Evolutionary conservation across 53 echinoderm and acorn worm genomes (phyloP).

Genomic region (Henricia sp.): DNA sequence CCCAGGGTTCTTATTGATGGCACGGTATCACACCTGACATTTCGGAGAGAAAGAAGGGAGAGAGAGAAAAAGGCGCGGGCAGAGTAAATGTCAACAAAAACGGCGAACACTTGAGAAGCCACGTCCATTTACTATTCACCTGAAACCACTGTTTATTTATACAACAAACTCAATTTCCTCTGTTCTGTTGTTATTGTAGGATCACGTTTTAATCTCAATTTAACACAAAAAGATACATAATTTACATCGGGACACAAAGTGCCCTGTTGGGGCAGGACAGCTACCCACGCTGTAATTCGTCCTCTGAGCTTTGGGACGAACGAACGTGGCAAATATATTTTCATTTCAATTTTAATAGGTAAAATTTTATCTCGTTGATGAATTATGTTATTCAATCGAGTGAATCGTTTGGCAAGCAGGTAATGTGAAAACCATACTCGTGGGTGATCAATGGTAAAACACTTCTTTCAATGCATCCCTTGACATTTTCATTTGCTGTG

Average conservation of each 20-base stretch:
- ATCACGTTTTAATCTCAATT: constrained; percentile 64
- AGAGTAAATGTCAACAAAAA: constrained; percentile 52
- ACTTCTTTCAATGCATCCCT: no score
- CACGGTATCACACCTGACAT: constrained; percentile 44
- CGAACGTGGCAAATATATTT: no score
- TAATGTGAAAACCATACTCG: no score
- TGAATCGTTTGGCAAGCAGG: no score
- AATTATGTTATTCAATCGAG: no score
- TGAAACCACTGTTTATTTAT: constrained; percentile 63
- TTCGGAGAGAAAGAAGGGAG: not conserved
- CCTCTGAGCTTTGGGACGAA: not conserved
- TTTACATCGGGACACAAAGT: constrained; percentile 15
- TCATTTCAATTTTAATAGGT: no score
- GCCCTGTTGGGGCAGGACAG: not conserved
- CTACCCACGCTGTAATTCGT: not conserved
- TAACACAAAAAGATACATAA: constrained; percentile 44
- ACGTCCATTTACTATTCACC: constrained; percentile 55
- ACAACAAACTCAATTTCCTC: constrained; percentile 62
- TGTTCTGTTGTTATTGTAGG: constrained; percentile 45
- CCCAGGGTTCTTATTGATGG: constrained; percentile 49
- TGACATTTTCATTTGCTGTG: no score
- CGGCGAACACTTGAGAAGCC: constrained; percentile 1
- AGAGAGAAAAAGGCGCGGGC: not conserved
- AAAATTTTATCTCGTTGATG: no score
- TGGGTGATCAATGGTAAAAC: no score